phyloP scores from a whole-genome alignment of 2,888 invertebrate genomes.

The Lutraria lutraria region DNA sequence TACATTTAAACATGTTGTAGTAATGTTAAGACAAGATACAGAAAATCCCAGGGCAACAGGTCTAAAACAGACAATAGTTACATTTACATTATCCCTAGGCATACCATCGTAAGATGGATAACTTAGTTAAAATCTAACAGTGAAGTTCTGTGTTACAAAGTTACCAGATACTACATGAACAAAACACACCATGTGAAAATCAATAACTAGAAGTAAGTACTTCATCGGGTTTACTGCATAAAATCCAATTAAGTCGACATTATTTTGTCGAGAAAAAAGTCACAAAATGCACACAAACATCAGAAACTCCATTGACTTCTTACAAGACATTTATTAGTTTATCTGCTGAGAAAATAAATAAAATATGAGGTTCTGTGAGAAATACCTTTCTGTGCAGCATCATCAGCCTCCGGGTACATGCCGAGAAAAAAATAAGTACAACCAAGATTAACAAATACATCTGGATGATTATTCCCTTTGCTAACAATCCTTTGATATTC shows the following conservation, averaged over 20 bases:
- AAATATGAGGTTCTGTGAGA: constrained; percentile 5
- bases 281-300: constrained; percentile 25
- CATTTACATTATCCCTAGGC: constrained; percentile 5
- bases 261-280: constrained; percentile 24
- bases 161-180: constrained; percentile 12
- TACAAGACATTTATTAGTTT: constrained; percentile 19
- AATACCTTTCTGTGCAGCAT: constrained; percentile 88
- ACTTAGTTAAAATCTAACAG: constrained; percentile 1
- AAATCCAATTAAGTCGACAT: constrained; percentile 28
- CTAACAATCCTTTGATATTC: constrained; percentile 87
- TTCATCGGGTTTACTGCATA: constrained; percentile 11
- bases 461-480: constrained; percentile 88
- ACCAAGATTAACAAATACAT: constrained; percentile 93
- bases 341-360: constrained; percentile 22
- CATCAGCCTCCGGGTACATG: constrained; percentile 91
- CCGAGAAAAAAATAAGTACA: constrained; percentile 98
- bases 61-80: constrained; percentile 13
- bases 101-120: constrained; percentile 12
- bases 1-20: too few relatives aligned
- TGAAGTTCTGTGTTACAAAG: constrained; percentile 3
- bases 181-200: background rate
- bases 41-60: constrained; percentile 1
- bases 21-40: background rate
- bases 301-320: constrained; percentile 15
- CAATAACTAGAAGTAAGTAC: constrained; percentile 25